Conservation (phyloP, 2,113 vertebrate genomes). For the Bostrychus sinensis region DNA sequence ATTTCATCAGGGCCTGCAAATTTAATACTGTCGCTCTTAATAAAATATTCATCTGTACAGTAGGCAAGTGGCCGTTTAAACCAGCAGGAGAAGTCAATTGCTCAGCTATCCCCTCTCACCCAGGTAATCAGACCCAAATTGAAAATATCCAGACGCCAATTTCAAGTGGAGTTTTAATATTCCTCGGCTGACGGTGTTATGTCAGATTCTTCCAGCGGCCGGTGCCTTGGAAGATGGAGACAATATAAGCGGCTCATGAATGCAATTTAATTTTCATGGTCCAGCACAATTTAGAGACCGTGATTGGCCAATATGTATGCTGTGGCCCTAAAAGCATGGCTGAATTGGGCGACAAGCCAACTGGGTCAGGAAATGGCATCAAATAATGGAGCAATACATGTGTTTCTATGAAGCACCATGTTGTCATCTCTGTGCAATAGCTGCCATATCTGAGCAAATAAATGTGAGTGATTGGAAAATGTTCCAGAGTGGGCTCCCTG, state of each 20-base stretch:
- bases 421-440: conserved; percentile 32
- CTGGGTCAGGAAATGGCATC: conserved; percentile 23
- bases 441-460: conserved; percentile 23
- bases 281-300: conserved; percentile 29
- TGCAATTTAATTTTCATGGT: conserved; percentile 53
- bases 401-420: no score
- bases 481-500: conserved; percentile 15
- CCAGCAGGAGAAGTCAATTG: conserved; percentile 58
- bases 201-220: conserved; percentile 19
- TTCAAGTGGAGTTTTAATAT: conserved; percentile 53
- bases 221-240: conserved; percentile 33
- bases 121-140: conserved; percentile 73
- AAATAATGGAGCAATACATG: conserved; percentile 47
- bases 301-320: conserved; percentile 48
- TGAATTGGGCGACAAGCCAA: conserved; percentile 20
- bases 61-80: conserved; percentile 57
- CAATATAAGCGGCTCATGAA: conserved; percentile 51
- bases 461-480: conserved; percentile 21
- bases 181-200: conserved; percentile 29
- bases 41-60: conserved; percentile 63
- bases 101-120: conserved; percentile 54
- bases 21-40: conserved; percentile 53
- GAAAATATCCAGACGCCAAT: conserved; percentile 72
- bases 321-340: conserved; percentile 7
- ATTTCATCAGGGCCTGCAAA: conserved; percentile 40